A percentile compares a stretch with the other conserved stretches of the same genome.
These are phyloP conservation scores for Halcyon smyrnensis DNA, from an alignment of 2,797 vertebrate genomes.

Conservation along the genomic window DNA sequence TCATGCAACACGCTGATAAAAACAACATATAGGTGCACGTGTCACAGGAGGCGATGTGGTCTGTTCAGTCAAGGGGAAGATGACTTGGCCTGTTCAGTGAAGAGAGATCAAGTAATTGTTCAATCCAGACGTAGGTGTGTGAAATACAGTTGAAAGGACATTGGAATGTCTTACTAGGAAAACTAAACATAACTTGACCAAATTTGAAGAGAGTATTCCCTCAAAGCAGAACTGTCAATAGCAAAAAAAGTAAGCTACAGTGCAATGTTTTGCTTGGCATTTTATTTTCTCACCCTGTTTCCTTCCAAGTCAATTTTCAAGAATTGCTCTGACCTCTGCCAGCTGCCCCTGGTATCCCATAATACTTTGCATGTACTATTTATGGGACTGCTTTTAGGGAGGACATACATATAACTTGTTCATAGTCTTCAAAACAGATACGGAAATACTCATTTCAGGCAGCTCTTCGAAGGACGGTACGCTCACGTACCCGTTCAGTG, in stretches of 20 bases:
- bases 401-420: not conserved
- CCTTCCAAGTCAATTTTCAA: not conserved
- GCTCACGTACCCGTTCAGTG: not conserved
- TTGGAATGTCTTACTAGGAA: not conserved
- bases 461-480: not conserved
- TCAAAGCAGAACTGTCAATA: not conserved
- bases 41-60: not conserved
- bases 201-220: not conserved
- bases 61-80: not conserved
- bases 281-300: not conserved
- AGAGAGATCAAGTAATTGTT: not conserved
- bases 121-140: not conserved
- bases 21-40: not conserved
- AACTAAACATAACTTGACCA: not conserved
- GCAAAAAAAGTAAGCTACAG: not conserved
- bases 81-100: not conserved
- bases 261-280: not conserved
- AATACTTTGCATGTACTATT: not conserved
- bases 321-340: not conserved
- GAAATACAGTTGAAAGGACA: not conserved
- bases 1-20: not conserved
- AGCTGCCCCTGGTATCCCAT: not conserved
- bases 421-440: not conserved
- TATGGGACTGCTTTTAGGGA: not conserved
- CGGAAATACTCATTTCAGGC: not conserved